phyloP scores from a whole-genome alignment of 2,113 vertebrate species.

The Sitta europaea region DNA sequence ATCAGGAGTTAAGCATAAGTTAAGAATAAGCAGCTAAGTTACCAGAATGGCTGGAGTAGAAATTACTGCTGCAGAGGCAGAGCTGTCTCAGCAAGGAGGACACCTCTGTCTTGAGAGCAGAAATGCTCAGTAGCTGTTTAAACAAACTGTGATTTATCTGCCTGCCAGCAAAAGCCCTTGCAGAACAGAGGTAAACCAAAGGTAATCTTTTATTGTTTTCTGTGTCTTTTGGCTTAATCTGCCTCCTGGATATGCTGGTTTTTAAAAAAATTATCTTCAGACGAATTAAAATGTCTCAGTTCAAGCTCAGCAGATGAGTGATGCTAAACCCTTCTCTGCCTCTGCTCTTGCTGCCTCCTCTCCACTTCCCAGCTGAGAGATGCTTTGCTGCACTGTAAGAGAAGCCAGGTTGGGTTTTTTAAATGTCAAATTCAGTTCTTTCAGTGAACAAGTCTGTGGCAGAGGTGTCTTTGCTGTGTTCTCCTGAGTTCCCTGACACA shows the following conservation, averaged over 20 bases:
- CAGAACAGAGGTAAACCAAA: not conserved
- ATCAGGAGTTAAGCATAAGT: not conserved
- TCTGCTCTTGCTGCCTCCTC: not conserved
- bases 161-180: not conserved
- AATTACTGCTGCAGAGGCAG: not conserved
- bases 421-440: not conserved
- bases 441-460: not conserved
- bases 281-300: not conserved
- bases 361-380: not conserved
- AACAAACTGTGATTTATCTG: slow-evolving; percentile 8
- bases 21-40: not conserved
- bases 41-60: not conserved
- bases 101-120: not conserved
- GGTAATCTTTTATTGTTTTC: not conserved
- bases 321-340: not conserved
- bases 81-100: not conserved
- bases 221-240: not conserved
- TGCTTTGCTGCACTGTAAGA: not conserved
- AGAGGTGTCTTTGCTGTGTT: not conserved
- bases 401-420: not conserved
- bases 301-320: not conserved
- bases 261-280: not conserved
- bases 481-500: not conserved
- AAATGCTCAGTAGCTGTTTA: not conserved
- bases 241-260: not conserved